Evolutionary conservation across 2,797 vertebrate genomes (phyloP).

Genomic region (Phaenicophaeus curvirostris): DNA sequence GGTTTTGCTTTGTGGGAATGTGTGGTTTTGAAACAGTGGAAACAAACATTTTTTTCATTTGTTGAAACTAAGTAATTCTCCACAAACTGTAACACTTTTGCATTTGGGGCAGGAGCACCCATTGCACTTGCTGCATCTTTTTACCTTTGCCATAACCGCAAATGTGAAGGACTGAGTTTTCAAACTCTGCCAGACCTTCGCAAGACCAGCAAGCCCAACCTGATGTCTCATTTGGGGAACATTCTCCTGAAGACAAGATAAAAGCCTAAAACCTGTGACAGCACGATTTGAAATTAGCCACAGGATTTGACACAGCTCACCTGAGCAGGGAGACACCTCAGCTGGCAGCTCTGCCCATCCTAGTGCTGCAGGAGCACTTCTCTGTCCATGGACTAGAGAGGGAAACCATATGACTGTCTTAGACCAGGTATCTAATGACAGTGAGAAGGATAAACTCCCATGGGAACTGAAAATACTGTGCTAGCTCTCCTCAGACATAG

Average conservation of each 20-base stretch:
- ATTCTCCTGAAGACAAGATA: not conserved
- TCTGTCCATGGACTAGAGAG: not conserved
- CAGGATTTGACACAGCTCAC: not conserved
- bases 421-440: not conserved
- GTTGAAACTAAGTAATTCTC: not conserved
- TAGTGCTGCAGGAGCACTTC: not conserved
- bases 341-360: conserved; percentile 5
- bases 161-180: not conserved
- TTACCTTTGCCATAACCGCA: not conserved
- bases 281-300: not conserved
- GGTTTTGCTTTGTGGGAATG: not conserved
- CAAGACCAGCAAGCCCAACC: not conserved
- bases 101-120: not conserved
- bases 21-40: not conserved
- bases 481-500: not conserved
- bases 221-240: fast-evolving
- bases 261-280: not conserved
- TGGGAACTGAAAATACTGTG: not conserved
- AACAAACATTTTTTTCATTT: not conserved
- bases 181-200: not conserved
- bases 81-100: not conserved
- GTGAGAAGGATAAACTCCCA: not conserved
- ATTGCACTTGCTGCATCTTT: not conserved
- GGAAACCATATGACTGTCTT: not conserved
- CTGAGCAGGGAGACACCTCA: not conserved